Evolutionary conservation across 2,888 invertebrate genomes (phyloP), one percentile per base, ranked within the genome.

Genomic region (Bibio marci): DNA sequence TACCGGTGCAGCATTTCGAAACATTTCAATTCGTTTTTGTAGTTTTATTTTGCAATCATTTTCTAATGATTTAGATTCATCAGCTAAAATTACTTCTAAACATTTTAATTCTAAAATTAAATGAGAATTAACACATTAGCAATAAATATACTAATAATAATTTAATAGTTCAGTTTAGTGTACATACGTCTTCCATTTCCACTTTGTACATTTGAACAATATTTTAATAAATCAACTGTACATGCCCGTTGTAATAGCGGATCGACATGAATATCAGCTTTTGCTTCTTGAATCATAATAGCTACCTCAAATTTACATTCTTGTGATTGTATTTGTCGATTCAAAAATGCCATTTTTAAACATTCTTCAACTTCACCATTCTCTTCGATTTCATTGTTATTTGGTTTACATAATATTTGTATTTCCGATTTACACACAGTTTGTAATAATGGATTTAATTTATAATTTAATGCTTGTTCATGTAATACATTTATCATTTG

Each of bases 241-340:
- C 97, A 98, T 0, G 88, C 83, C 45, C 80, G 70, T 57, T 91
- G 85, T 42, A 98, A 64, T 35, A 90, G 61, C 0, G 94, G 94
- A 65, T 98, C 97, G 2, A 88, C 85, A 48, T 95, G 86, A 45
- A 98, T 90, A 58, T 98, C 97, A 1, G 90, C 85, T 55, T 83
- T 79, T 1, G 82, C 78, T 56, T 87, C 85, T 51, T 87, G 83
- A 46, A 95, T 85, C 44, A 92, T 70, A 49, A 80, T 77, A 1
- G 87, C 87, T 15, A 97, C 79, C 65, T 92, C 90, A 44, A 78
- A 65, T 33, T 77, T 74, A 56, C 91, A 91, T 47, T 76, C 76
- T 8, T 72, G 70, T 26, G 78, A 77, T 44, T 75, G 73, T 38
- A 86, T 78, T 54, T 72, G 70, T 46, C 76, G 78, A 48, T 73